Percentiles rank a stretch among this genome's conserved stretches.
phyloP scores from a whole-genome alignment of 2,888 invertebrate species.

The Acleris sparsana region DNA sequence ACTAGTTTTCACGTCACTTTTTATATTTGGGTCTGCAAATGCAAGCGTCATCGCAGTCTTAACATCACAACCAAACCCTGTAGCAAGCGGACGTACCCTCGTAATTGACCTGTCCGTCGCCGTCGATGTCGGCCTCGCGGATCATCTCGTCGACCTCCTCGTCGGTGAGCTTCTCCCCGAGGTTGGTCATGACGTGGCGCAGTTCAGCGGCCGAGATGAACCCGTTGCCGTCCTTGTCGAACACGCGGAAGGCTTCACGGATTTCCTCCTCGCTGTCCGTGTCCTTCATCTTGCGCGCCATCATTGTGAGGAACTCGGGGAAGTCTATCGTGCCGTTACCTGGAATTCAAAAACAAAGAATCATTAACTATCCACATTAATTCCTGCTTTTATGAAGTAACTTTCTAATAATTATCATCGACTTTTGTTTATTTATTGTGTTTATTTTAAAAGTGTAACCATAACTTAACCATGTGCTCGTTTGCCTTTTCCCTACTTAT shows the following conservation, averaged over 20 bases:
- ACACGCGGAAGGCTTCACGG: conserved; percentile 99
- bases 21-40: background rate
- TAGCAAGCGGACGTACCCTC: conserved; percentile 86
- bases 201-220: conserved; percentile 99
- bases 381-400: no score
- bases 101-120: conserved; percentile 99
- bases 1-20: background rate
- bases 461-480: no score
- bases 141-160: conserved; percentile 99
- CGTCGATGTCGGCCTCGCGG: conserved; percentile 99
- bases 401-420: no score
- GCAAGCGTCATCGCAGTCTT: background rate
- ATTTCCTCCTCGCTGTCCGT: conserved; percentile 99
- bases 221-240: conserved; percentile 99
- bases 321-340: conserved; percentile 99
- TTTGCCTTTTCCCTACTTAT: no score
- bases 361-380: background rate
- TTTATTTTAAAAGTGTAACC: no score
- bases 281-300: conserved; percentile 99
- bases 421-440: no score
- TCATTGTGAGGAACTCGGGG: conserved; percentile 99
- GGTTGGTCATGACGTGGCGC: conserved; percentile 99
- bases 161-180: conserved; percentile 99
- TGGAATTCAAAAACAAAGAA: conserved; percentile 64
- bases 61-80: background rate